A percentile compares a stretch with the other conserved stretches of the same genome.
phyloP scores from a whole-genome alignment of 2,888 invertebrate species.

The Oxyteleia sp. region DNA sequence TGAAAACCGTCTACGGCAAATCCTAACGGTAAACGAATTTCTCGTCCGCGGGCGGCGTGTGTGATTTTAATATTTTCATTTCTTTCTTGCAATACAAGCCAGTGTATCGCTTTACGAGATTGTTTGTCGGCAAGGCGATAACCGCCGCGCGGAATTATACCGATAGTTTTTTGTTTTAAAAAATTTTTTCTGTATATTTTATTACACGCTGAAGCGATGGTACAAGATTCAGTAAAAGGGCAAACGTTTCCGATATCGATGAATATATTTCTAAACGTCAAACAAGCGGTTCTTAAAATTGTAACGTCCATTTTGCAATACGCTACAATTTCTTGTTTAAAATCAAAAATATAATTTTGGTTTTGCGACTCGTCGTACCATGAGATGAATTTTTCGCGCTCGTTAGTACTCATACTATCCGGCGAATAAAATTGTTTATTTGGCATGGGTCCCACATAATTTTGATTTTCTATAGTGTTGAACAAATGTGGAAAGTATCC shows the following conservation, averaged over 20 bases:
- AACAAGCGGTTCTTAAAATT: background rate
- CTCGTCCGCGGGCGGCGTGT: background rate
- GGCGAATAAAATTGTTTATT: slow-evolving; percentile 41
- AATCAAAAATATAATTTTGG: slow-evolving; percentile 71
- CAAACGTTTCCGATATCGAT: slow-evolving; percentile 62
- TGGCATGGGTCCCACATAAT: slow-evolving; percentile 72
- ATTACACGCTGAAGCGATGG: slow-evolving; percentile 68
- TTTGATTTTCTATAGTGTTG: slow-evolving; percentile 69
- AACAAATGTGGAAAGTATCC: slow-evolving; percentile 74
- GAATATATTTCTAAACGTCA: slow-evolving; percentile 36
- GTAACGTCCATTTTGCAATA: slow-evolving; percentile 58
- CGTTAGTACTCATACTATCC: slow-evolving; percentile 34
- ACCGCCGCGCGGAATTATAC: background rate
- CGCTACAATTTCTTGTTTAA: slow-evolving; percentile 63
- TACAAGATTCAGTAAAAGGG: slow-evolving; percentile 68
- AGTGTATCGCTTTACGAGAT: background rate
- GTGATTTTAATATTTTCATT: background rate
- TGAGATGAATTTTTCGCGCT: slow-evolving; percentile 46
- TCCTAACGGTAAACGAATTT: background rate
- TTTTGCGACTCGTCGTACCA: slow-evolving; percentile 68
- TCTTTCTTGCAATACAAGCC: background rate
- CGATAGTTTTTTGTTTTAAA: background rate
- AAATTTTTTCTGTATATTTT: background rate
- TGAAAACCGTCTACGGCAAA: background rate
- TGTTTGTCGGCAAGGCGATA: slow-evolving; percentile 2